A percentile compares a stretch with the other conserved stretches of the same genome.
Evolutionary conservation across 2,113 vertebrate genomes (phyloP).

Genomic region (Nanorana parkeri): DNA sequence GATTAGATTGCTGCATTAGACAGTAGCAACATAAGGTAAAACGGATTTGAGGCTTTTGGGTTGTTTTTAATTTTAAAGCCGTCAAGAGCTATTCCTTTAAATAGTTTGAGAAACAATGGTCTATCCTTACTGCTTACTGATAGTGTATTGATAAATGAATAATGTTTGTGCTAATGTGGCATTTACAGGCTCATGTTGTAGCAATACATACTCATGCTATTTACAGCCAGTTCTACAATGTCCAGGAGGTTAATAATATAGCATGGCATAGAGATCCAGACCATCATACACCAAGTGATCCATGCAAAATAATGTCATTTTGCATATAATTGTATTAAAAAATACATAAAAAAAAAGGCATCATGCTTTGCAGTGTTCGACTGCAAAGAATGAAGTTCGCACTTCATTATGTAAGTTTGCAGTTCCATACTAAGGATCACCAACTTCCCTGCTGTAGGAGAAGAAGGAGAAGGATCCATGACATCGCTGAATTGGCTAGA

Average conservation of each 20-base stretch:
- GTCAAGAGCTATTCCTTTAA: constrained; percentile 10
- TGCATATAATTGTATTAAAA: too few species aligned
- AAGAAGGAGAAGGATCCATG: too few species aligned
- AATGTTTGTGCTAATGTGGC: not conserved
- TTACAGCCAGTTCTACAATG: not conserved
- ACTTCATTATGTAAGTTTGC: too few species aligned
- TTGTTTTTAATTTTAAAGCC: constrained; percentile 12
- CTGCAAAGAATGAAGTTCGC: too few species aligned
- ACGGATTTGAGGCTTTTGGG: constrained; percentile 6
- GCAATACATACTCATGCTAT: not conserved
- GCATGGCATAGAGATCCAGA: not conserved
- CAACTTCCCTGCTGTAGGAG: too few species aligned
- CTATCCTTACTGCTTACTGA: constrained; percentile 6
- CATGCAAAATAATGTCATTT: too few species aligned
- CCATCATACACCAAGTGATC: too few species aligned
- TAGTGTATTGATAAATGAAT: not conserved
- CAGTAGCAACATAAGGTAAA: constrained; percentile 9
- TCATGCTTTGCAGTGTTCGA: too few species aligned
- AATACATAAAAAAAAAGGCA: too few species aligned
- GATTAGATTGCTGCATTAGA: constrained; percentile 44
- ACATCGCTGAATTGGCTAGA: too few species aligned
- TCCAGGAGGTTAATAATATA: not conserved
- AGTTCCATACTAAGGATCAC: too few species aligned
- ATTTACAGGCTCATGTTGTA: not conserved
- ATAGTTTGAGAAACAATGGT: not conserved